Percentiles rank a stretch among this genome's conserved stretches.
Evolutionary conservation across 2,888 invertebrate genomes (phyloP).

Genomic region (Hirtodrosophila trivittata): DNA sequence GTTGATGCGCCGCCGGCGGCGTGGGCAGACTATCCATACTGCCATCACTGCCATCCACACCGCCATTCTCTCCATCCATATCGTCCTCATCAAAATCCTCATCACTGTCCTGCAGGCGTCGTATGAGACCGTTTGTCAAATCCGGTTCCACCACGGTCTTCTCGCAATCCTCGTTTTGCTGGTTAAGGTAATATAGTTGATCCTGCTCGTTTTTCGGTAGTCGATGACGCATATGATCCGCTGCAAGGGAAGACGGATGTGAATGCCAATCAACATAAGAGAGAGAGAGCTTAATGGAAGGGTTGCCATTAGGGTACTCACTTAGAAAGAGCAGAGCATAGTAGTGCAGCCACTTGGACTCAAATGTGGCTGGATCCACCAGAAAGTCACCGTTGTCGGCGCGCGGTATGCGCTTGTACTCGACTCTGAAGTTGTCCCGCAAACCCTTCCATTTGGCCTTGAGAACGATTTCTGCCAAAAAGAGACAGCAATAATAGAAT

Average conservation of each 20-base stretch:
- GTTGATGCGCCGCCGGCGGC: slow-evolving; percentile 71
- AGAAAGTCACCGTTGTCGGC: slow-evolving; percentile 82
- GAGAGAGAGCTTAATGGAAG: neutral
- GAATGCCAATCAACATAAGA: neutral
- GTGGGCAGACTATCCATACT: slow-evolving; percentile 60
- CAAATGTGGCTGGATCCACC: slow-evolving; percentile 82
- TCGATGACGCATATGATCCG: slow-evolving; percentile 84
- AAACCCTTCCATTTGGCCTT: slow-evolving; percentile 84
- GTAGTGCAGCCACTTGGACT: slow-evolving; percentile 84
- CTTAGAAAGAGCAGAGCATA: slow-evolving; percentile 82
- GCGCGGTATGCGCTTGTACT: slow-evolving; percentile 83
- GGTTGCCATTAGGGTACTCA: slow-evolving; percentile 67
- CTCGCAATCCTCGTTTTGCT: slow-evolving; percentile 80
- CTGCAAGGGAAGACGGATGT: too few relatives aligned
- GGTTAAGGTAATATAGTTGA: slow-evolving; percentile 79
- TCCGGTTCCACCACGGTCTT: slow-evolving; percentile 83
- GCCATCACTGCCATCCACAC: slow-evolving; percentile 50
- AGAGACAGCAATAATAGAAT: slow-evolving; percentile 19
- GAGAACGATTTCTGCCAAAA: slow-evolving; percentile 80
- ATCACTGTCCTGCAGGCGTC: slow-evolving; percentile 82
- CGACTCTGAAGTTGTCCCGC: slow-evolving; percentile 84
- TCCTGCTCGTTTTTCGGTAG: slow-evolving; percentile 82
- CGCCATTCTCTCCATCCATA: slow-evolving; percentile 67
- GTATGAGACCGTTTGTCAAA: slow-evolving; percentile 82
- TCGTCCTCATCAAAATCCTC: slow-evolving; percentile 83